Percentiles rank a stretch among this genome's conserved stretches.
phyloP scores from a whole-genome alignment of 2,797 vertebrate species.

The Salarias fasciatus region DNA sequence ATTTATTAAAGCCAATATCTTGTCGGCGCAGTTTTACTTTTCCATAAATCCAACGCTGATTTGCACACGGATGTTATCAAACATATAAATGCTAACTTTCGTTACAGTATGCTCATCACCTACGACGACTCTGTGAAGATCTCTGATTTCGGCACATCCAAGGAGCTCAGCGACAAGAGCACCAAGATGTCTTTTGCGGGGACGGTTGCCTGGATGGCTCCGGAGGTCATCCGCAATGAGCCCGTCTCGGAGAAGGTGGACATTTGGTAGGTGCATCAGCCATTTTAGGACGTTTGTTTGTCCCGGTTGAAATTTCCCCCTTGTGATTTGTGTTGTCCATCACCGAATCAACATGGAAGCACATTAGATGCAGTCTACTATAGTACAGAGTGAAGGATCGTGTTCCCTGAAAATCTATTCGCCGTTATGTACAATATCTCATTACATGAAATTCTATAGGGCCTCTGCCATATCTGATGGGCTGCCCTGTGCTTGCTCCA shows the following conservation, averaged over 20 bases:
- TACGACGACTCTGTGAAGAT: conserved; percentile 98
- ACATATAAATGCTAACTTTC: conserved; percentile 3
- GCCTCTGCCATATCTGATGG: conserved; percentile 70
- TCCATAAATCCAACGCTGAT: neutral
- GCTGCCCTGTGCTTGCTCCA: conserved; percentile 58
- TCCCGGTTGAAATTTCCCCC: conserved; percentile 18
- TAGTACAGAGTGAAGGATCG: conserved; percentile 54
- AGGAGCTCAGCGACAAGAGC: conserved; percentile 97
- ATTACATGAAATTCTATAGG: conserved; percentile 82
- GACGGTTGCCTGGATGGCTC: conserved; percentile 99
- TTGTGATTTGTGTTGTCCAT: conserved; percentile 52
- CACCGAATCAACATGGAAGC: conserved; percentile 57
- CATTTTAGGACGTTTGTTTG: conserved; percentile 14
- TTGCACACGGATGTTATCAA: conserved; percentile 65
- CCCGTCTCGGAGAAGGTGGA: conserved; percentile 98
- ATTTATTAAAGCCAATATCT: too few species aligned
- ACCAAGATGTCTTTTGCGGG: conserved; percentile 99
- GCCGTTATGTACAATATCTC: conserved; percentile 74
- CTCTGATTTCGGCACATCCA: conserved; percentile 97
- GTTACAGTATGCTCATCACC: conserved; percentile 94
- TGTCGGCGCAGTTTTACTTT: neutral
- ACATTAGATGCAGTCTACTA: conserved; percentile 63
- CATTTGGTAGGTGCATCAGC: conserved; percentile 88
- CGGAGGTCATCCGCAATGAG: conserved; percentile 96
- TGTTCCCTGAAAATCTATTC: conserved; percentile 77